These are phyloP conservation scores for Miopithecus talapoin DNA, from an alignment of 2,797 vertebrate species.

Conservation along the genomic window DNA sequence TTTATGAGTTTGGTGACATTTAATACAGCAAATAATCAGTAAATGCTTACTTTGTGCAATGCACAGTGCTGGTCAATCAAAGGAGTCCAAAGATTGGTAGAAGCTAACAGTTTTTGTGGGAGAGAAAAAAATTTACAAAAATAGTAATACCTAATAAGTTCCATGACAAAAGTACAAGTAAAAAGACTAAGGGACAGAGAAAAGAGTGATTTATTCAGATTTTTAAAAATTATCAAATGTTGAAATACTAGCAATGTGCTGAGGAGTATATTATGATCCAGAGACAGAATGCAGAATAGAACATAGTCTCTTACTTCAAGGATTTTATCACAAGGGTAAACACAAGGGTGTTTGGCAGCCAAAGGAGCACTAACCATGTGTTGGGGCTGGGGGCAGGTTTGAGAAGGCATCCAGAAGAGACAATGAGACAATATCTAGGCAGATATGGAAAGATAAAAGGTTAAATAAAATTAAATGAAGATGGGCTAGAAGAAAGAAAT, in stretches of 20 bases:
- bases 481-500: neutral
- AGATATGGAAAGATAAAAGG: neutral
- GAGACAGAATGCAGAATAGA: neutral
- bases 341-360: neutral
- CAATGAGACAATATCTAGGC: neutral
- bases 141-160: neutral
- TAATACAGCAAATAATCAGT: neutral
- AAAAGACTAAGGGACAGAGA: neutral
- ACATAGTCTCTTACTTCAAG: neutral
- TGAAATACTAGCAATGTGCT: neutral
- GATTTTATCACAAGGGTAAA: neutral
- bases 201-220: neutral
- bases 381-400: neutral
- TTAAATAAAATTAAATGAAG: neutral
- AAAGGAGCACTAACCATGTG: neutral
- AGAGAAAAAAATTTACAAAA: neutral
- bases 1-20: neutral
- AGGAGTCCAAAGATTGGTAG: neutral
- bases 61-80: neutral
- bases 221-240: neutral
- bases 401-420: neutral
- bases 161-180: neutral
- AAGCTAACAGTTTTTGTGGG: neutral
- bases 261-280: neutral
- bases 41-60: neutral